Evolutionary conservation across 1,140 invertebrate genomes (phyloP).

Genomic region (Pararge aegeria): DNA sequence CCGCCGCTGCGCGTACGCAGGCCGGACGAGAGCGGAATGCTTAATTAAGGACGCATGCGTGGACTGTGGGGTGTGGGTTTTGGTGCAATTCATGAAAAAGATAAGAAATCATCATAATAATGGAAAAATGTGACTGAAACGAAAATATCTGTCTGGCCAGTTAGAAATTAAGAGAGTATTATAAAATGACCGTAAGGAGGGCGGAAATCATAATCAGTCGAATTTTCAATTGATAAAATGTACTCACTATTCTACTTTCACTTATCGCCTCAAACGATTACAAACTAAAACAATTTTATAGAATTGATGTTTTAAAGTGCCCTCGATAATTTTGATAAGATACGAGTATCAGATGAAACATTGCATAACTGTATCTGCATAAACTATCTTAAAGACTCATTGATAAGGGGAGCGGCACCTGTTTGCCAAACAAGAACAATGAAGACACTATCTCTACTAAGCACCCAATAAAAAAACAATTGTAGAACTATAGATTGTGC

Average conservation of each 20-base stretch:
- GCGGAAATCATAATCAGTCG: neutral
- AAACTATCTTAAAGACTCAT: constrained; percentile 10
- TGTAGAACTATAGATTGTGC: neutral
- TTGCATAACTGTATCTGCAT: constrained; percentile 10
- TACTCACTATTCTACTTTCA: constrained; percentile 7
- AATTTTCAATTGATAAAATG: neutral
- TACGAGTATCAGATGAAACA: neutral
- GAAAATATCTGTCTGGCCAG: too few relatives aligned
- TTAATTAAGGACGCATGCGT: constrained; percentile 78
- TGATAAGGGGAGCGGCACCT: neutral
- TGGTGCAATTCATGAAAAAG: constrained; percentile 33
- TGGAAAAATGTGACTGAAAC: too few relatives aligned
- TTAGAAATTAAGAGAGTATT: too few relatives aligned
- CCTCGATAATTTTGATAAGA: constrained; percentile 3
- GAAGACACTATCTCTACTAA: neutral
- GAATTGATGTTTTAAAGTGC: constrained; percentile 8
- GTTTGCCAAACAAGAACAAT: neutral
- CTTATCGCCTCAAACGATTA: constrained; percentile 7
- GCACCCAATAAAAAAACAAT: neutral
- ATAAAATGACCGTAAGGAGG: too few relatives aligned
- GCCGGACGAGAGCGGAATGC: constrained; percentile 71
- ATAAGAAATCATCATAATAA: too few relatives aligned
- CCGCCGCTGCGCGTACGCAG: constrained; percentile 72
- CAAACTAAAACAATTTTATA: constrained; percentile 11
- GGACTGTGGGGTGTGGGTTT: constrained; percentile 51